These are phyloP conservation scores for Lottia scabra DNA, from an alignment of 2,888 invertebrate species.

Conservation along the genomic window DNA sequence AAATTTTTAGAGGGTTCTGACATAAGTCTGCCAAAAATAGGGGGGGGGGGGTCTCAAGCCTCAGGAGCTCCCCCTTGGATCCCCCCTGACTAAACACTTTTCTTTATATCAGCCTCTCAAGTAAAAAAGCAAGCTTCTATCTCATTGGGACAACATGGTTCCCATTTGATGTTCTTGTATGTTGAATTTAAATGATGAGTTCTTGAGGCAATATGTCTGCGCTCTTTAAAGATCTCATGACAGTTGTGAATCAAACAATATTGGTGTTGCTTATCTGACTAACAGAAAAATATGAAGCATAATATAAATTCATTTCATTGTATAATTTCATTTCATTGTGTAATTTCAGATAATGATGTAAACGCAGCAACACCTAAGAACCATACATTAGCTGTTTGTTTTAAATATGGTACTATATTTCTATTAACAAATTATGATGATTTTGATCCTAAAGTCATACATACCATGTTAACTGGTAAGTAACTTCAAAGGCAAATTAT, in stretches of 20 bases:
- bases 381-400: conserved; percentile 88
- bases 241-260: background rate
- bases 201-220: no score
- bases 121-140: no score
- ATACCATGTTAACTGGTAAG: conserved; percentile 75
- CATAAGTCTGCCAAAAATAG: no score
- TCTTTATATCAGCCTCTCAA: no score
- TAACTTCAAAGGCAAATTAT: no score
- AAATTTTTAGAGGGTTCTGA: no score
- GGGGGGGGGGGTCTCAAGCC: no score
- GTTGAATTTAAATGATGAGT: no score
- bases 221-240: background rate
- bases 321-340: background rate
- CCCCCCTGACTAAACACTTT: no score
- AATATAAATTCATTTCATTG: conserved; percentile 17
- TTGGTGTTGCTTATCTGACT: background rate
- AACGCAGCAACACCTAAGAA: conserved; percentile 16
- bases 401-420: conserved; percentile 90
- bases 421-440: conserved; percentile 93
- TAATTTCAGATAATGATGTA: background rate
- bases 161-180: no score
- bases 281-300: background rate
- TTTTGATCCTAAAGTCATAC: conserved; percentile 87
- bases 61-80: no score
- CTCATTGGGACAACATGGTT: no score